Evolutionary conservation across 2,888 invertebrate species (phyloP), one percentile per base, ranked within the genome.

Genomic region (Prosapia bicincta): DNA sequence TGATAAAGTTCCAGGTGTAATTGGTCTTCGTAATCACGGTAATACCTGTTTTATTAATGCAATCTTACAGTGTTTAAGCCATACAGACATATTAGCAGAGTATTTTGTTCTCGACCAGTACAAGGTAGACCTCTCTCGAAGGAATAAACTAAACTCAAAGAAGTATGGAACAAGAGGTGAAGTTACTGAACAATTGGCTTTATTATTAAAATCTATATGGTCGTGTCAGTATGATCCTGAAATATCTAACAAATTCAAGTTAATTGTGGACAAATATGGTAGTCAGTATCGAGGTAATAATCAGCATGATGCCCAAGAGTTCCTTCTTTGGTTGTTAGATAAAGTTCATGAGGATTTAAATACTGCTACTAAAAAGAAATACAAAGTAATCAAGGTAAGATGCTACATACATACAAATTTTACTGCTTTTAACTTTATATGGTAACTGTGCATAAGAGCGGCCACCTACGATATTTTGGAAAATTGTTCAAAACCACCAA

Each of bases 21-120:
- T 94, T 80, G 98, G 98, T 15, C 89, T 98, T 26, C 91, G 95
- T 82, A 98, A 98, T 85, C 98, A 98, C 86, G 98, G 98, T 72
- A 98, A 98, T 86, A 98, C 98, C 78, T 98, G 98, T 85, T 98
- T 98, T 84, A 98, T 98, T 90, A 98, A 98, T 88, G 97, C 98
- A 73, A 95, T 98, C 76, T 86, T 98, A 77, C 98, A 98, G 88
- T 98, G 98, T 86, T 91, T 98, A 82, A 96, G 96, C 80, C 96
- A 98, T 85, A 98, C 98, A 54, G 98, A 98, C 86, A 91, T 94
- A 79, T 90, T 98, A 80, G 96, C 98, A 65, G 96, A 97, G 86
- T 98, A 98, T 87, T 97, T 98, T 88, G 96, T 98, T 65, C 88
- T 96, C 82, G 97, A 97, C 85, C 92, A 93, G 85, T 98, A 97